A percentile compares a stretch with the other conserved stretches of the same genome.
Conservation (phyloP, 1,140 invertebrate genomes). For the Ceratitis capitata region DNA sequence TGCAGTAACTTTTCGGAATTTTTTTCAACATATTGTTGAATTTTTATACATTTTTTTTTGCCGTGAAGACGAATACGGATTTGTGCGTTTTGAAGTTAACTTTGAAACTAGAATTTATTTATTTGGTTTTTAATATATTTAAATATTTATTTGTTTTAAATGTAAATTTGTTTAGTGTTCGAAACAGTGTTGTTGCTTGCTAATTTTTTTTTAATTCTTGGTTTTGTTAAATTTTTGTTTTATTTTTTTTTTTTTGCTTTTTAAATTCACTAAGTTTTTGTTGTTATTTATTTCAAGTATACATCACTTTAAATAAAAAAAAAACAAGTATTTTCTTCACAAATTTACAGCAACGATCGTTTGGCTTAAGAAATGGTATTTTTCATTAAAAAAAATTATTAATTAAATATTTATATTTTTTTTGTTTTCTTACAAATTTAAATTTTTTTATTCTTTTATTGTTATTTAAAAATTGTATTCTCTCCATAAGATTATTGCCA, state of each 20-base stretch:
- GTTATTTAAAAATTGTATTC: neutral
- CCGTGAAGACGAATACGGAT: neutral
- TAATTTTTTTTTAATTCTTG: neutral
- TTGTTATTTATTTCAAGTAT: too few relatives aligned
- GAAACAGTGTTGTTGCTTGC: neutral
- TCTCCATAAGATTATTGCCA: too few relatives aligned
- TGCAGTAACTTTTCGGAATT: neutral
- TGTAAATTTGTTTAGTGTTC: neutral
- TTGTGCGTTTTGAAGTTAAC: constrained; percentile 32
- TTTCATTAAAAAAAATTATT: neutral
- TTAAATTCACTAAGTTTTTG: too few relatives aligned
- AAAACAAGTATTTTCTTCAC: too few relatives aligned
- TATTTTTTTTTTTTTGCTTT: neutral
- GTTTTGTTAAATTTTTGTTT: neutral
- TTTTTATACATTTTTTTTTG: too few relatives aligned
- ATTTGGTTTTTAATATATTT: neutral
- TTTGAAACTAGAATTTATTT: neutral
- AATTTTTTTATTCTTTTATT: neutral
- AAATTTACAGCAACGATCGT: too few relatives aligned
- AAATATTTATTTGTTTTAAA: neutral
- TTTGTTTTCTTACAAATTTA: neutral
- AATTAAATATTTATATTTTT: too few relatives aligned
- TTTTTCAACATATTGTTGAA: neutral
- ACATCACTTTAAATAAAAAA: too few relatives aligned
- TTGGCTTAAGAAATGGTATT: too few relatives aligned